A percentile compares a stretch with the other conserved stretches of the same genome.
Conservation (phyloP, 2,888 invertebrate genomes). For the Cheilosia soror region DNA sequence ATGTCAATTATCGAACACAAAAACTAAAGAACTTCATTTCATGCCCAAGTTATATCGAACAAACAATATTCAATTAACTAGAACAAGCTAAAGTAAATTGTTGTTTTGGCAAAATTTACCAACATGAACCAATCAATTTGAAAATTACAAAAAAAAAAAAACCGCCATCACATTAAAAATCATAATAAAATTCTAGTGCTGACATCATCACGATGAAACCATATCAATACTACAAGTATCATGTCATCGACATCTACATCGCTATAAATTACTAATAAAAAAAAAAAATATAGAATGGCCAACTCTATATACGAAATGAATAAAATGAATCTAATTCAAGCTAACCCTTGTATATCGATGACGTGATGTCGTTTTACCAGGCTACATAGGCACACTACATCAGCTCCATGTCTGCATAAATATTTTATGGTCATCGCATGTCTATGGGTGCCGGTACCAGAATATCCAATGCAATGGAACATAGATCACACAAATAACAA, state of each 20-base stretch:
- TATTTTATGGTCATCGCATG: constrained; percentile 2
- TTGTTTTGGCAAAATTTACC: neutral
- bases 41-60: neutral
- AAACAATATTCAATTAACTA: neutral
- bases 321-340: neutral
- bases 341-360: neutral
- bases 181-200: neutral
- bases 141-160: neutral
- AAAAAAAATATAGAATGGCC: neutral
- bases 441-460: neutral
- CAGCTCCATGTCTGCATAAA: neutral
- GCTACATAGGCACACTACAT: neutral
- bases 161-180: neutral
- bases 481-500: constrained; percentile 9
- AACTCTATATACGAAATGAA: neutral
- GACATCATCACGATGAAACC: neutral
- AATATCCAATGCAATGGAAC: constrained; percentile 14
- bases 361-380: neutral
- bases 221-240: neutral
- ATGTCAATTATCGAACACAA: no score
- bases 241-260: neutral
- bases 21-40: neutral
- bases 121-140: neutral
- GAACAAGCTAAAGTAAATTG: neutral
- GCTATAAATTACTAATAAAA: neutral